Base-by-base conservation (phyloP, 2,113 vertebrate genomes). In the Cyanoderma ruficeps region DNA sequence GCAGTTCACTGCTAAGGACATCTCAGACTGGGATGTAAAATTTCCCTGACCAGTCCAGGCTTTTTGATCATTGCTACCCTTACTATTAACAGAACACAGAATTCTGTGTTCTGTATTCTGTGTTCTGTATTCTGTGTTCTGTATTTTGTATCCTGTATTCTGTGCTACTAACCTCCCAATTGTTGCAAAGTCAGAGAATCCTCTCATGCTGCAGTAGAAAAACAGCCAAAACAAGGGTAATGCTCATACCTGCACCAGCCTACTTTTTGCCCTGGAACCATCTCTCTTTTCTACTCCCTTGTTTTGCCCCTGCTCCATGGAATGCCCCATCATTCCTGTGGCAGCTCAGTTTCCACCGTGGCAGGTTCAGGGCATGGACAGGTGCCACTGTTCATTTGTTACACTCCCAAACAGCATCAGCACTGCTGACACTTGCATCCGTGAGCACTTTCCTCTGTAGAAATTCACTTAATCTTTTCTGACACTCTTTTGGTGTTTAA, bases 361-460 rank as follows among this genome's bases (percentile, higher is more conserved):
- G 83, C 75, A 86, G n/a, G 85, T 35, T 33, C 37, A 80, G 93
- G 93, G 91, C 95, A 72, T 0, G 5, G 59, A 7, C 1, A 63
- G 84, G 55, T 97, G 93, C 93, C 93, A 83, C 41, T 88, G 90
- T 42, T 97, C 89, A 86, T 96, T 94, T 94, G 87, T 88, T 93
- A 35, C 1, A 6, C 78, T 42, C 59, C 90, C 93, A 97, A 90
- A 83, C 90, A 94, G 75, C 93, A 74, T 39, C 93, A 91, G 55
- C 93, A 50, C 74, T 35, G 71, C 75, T 90, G 95, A 93, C 94
- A 75, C 82, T 23, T 23, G 67, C 82, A 88, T 95, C 94, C 17
- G 0, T 53, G 63, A 91, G 84, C 0, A 0, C 90, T 88, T 70
- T 37, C 50, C 93, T 86, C 91, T 63, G 21, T 5, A 74, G 84